A percentile compares a stretch with the other conserved stretches of the same genome.
Evolutionary conservation across 2,888 invertebrate genomes (phyloP).

Genomic region (Chloroclysta siterata): DNA sequence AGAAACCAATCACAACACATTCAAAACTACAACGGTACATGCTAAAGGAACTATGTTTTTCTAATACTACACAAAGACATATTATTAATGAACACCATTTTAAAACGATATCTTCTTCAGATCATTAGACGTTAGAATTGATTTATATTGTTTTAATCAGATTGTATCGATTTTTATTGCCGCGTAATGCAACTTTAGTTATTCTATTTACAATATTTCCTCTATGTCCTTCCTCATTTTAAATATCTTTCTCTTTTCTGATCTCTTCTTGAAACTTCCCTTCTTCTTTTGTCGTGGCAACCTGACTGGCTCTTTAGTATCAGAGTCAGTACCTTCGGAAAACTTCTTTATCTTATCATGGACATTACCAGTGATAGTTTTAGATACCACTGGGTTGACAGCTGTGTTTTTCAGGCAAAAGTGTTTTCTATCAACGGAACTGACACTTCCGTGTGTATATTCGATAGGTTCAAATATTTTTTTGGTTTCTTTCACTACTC

Average conservation of each 20-base stretch:
- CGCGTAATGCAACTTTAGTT: not conserved
- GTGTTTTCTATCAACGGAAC: constrained; percentile 58
- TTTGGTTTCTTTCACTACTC: constrained; percentile 66
- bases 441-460: constrained; percentile 55
- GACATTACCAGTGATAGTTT: constrained; percentile 69
- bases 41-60: constrained; percentile 44
- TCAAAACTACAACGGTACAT: constrained; percentile 47
- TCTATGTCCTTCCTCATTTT: constrained; percentile 76
- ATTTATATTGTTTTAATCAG: not conserved
- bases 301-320: constrained; percentile 59
- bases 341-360: constrained; percentile 79
- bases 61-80: constrained; percentile 26
- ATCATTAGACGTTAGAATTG: not conserved
- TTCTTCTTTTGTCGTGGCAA: constrained; percentile 65
- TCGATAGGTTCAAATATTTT: constrained; percentile 67
- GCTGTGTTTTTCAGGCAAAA: constrained; percentile 52
- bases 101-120: constrained; percentile 4
- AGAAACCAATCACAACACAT: constrained; percentile 49
- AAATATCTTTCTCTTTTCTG: constrained; percentile 65
- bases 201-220: constrained; percentile 62
- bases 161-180: constrained; percentile 6
- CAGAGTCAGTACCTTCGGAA: constrained; percentile 60
- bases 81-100: constrained; percentile 15
- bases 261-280: constrained; percentile 67
- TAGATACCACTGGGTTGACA: constrained; percentile 56